Base-by-base conservation (phyloP, 2,888 invertebrate genomes). In the Drosophila greeni region DNA sequence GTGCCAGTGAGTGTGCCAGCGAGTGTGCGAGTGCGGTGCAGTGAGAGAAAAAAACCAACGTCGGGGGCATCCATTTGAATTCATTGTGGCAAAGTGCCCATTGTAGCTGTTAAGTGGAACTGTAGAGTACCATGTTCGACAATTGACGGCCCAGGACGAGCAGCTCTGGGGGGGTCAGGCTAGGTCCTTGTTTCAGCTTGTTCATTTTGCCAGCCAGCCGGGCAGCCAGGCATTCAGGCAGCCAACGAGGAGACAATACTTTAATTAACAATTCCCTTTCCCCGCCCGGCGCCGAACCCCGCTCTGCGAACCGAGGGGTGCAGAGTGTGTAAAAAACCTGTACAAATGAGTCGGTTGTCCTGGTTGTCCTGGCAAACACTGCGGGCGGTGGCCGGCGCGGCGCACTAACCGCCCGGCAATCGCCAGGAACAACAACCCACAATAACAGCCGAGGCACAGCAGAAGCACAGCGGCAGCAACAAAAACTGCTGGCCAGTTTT, bases 91-190 rank as follows among this genome's bases (percentile, higher is more conserved):
- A 78, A 85, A 85, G 84, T 82, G 85, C 78, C 82, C 77, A 82
- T 82, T 85, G 85, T 82, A 82, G 84, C 84, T 85, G 85, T 85
- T 84, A 84, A 84, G 84, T 84, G 84, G 82, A 82, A 83, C 85
- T 83, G 82, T 80, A 82, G 85, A 78, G 82, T 80, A 82, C 75
- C 79, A 84, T 84, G 83, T 80, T 82, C 79, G 77, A 84, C 84
- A 83, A 84, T 84, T 84, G 84, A 84, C 83, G 85, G 67, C 66
- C 82, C 65, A 76, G 82, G 78, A 65, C 67, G 80, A 75, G 60
- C 62, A 66, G 65, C 74, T 62, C 60, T 62, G 40, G 37, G 66
- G 29, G 59, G 37, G 45, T 45, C 45, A 51, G 66, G 42, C 60
- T 54, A 60, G 77, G 82, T 83, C 76, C 82, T 84, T 84, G 83